phyloP scores from a whole-genome alignment of 2,113 vertebrate genomes.

The Glareola pratincola region DNA sequence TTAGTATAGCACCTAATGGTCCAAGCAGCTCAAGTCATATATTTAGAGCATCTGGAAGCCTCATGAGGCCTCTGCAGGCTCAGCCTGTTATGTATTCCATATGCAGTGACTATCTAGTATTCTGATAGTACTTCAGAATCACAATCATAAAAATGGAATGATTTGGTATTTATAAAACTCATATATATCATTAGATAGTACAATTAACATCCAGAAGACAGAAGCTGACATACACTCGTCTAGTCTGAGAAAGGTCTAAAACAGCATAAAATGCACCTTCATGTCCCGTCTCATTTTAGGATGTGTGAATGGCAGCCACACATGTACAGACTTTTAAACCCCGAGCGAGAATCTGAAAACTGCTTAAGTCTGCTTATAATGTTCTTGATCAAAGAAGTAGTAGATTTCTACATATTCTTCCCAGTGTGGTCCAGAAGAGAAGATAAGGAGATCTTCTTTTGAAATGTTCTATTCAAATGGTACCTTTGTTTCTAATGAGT shows the following conservation, averaged over 20 bases:
- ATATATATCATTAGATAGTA: background rate
- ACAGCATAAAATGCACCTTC: background rate
- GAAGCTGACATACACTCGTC: background rate
- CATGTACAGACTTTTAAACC: background rate
- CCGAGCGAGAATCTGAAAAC: background rate
- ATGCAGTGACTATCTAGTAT: background rate
- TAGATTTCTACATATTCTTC: background rate
- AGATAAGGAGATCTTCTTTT: background rate
- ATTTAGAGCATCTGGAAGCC: background rate
- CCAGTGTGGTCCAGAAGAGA: background rate
- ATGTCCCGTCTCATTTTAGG: background rate
- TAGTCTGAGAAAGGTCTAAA: background rate
- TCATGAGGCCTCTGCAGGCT: background rate
- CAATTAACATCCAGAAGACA: background rate
- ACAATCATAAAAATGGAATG: background rate
- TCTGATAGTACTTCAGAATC: background rate
- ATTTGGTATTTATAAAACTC: background rate
- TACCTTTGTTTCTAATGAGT: slow-evolving; percentile 15
- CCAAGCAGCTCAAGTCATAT: background rate
- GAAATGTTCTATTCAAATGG: background rate
- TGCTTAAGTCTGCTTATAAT: slow-evolving; percentile 19
- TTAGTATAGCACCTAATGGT: background rate
- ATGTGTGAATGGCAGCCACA: background rate
- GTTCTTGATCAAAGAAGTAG: background rate
- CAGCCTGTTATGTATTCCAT: background rate